Evolutionary conservation across 2,113 vertebrate genomes (phyloP), one percentile per base, ranked within the genome.

Genomic region (Rissa tridactyla): DNA sequence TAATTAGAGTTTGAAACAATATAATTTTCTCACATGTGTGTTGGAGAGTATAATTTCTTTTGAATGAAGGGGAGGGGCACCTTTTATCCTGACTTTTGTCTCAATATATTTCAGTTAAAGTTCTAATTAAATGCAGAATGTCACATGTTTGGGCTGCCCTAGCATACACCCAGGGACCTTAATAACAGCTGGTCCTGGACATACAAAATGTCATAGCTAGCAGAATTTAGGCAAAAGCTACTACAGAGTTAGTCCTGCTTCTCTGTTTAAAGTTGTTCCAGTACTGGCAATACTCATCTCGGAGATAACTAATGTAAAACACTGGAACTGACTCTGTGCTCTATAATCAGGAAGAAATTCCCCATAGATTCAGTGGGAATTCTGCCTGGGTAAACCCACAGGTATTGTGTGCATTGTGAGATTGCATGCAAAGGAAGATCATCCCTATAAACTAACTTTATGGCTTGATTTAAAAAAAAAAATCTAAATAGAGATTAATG

Each of bases 311-410:
- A 30, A 73, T 88, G 73, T 77, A 69, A 94, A 88, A 87, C 76
- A 55, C 42, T 89, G 86, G 83, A 91, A 89, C 90, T 79, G n/a
- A 88, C 46, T 83, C 66, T 85, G 34, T 84, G 11, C 42, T 94
- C n/a, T 52, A 85, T 73, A 94, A 96, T 92, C 92, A 96, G 58
- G 70, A 81, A 79, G 91, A 90, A 79, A 90, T 17, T 92, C 97
- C 86, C 92, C 14, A 2, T 18, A 77, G 96, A 66, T 92, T 96
- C 84, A 81, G 42, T 96, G 95, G 95, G 94, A 97, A 92, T 86
- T 73, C 26, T 97, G 96, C 97, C 94, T 96, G 86, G 81, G 91
- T 96, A 96, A 97, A 76, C 94, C 96, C 97, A 61, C 89, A 94
- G 86, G 94, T 92, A 96, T 91, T 95, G 55, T 92, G 76, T 75